Base-by-base conservation (phyloP, 1,140 invertebrate species). In the Bombus confusus region DNA sequence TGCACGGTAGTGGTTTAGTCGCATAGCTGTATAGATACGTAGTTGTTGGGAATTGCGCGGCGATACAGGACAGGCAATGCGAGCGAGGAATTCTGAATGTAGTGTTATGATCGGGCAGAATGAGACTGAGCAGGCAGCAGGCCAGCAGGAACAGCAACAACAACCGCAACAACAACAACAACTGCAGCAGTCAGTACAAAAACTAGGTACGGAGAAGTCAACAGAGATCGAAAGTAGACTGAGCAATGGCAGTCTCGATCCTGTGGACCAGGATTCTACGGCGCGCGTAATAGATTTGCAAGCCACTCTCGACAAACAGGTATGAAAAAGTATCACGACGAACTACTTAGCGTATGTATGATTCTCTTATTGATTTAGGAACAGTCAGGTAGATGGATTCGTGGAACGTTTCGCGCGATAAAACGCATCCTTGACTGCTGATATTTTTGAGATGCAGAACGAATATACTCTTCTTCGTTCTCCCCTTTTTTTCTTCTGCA, bases 261-360 rank as follows among this genome's bases (percentile, higher is more conserved):
- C 95, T 62, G 95, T 95, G 88, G 96, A 97, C 89, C 96, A 96
- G 86, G 96, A 97, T 87, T 95, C 96, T 82, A 96, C 97, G 82
- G 96, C 96, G 77, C 96, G 97, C 93, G 96, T 98, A 86, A 96
- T 97, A 92, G 98, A 99, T 94, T 96, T 98, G 88, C 98, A 99
- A 96, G 96, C 97, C 92, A 98, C 98, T 89, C 96, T 99, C 92
- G 98, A 99, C 93, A 98, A 99, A 95, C 98, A 99, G 96, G 97
- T 98, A 96, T 96, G 96, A 94, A 88, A 79, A 59, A 37, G 59
- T 80, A 66, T 68, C 68, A 69, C 74, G 15, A 37, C 43, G n/a
- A 74, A 71, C 37, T 47, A 68, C 28, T 69, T 88, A 74, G 22
- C 71, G 79, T 85, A 85, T 47, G 84, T 81, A 71, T 77, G 66